Conservation (phyloP, 1,140 invertebrate species). For the Temnothorax longispinosus region DNA sequence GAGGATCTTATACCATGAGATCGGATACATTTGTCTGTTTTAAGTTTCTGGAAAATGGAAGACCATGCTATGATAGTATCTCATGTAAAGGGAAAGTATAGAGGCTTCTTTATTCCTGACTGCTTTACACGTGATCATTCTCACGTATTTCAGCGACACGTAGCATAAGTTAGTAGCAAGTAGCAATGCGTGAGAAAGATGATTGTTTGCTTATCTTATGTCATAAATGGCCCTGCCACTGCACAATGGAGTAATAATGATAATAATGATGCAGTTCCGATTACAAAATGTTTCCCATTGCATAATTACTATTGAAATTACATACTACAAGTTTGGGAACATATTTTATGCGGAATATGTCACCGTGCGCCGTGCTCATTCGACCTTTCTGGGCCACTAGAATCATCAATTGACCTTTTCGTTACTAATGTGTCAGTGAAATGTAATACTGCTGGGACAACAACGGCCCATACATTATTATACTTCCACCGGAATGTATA, state of each 20-base stretch:
- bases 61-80: not conserved
- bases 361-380: not conserved
- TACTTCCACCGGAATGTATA: not conserved
- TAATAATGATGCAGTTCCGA: not conserved
- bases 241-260: slow-evolving; percentile 26
- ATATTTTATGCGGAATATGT: slow-evolving; percentile 8
- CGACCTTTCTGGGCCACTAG: slow-evolving; percentile 42
- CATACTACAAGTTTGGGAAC: not conserved
- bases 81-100: slow-evolving; percentile 31
- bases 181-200: slow-evolving; percentile 42
- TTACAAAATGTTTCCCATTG: slow-evolving; percentile 5
- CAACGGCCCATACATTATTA: slow-evolving; percentile 35
- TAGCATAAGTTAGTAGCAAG: slow-evolving; percentile 16
- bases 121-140: slow-evolving; percentile 49
- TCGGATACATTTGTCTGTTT: not conserved
- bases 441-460: slow-evolving; percentile 56
- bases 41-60: slow-evolving; percentile 1
- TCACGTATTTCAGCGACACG: slow-evolving; percentile 44
- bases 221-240: not conserved
- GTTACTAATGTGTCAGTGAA: slow-evolving; percentile 46
- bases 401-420: slow-evolving; percentile 57
- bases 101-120: slow-evolving; percentile 45
- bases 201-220: slow-evolving; percentile 42
- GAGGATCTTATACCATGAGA: not conserved
- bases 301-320: not conserved